Conservation (phyloP, 2,113 vertebrate species). For the Silurus asotus region DNA sequence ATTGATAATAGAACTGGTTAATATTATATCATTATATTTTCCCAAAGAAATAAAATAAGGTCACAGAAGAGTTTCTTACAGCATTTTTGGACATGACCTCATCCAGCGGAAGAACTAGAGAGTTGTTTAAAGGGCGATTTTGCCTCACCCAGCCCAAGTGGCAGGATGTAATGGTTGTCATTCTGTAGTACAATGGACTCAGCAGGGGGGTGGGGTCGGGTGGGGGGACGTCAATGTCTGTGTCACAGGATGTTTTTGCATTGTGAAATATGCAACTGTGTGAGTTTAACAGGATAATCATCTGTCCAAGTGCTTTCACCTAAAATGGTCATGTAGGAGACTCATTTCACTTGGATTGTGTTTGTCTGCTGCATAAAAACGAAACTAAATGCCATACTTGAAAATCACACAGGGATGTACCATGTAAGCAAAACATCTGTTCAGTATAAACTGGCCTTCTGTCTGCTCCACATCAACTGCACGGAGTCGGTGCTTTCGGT, state of each 20-base stretch:
- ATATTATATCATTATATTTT: neutral
- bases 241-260: constrained; percentile 12
- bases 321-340: neutral
- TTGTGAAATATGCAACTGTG: neutral
- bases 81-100: neutral
- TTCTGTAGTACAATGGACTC: neutral
- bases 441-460: neutral
- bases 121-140: neutral
- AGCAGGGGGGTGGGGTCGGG: neutral
- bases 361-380: neutral
- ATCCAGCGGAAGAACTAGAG: neutral
- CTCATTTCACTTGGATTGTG: neutral
- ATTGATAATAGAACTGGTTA: neutral
- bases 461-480: neutral
- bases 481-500: neutral
- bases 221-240: neutral
- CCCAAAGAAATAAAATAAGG: neutral
- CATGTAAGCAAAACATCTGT: neutral
- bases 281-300: neutral
- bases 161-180: neutral
- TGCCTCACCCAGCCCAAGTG: too few species aligned
- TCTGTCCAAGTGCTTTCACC: constrained; percentile 4
- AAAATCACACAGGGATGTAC: neutral
- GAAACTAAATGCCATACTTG: neutral
- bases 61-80: neutral